Conservation (phyloP, 2,113 vertebrate genomes). For the Albula glossodonta region DNA sequence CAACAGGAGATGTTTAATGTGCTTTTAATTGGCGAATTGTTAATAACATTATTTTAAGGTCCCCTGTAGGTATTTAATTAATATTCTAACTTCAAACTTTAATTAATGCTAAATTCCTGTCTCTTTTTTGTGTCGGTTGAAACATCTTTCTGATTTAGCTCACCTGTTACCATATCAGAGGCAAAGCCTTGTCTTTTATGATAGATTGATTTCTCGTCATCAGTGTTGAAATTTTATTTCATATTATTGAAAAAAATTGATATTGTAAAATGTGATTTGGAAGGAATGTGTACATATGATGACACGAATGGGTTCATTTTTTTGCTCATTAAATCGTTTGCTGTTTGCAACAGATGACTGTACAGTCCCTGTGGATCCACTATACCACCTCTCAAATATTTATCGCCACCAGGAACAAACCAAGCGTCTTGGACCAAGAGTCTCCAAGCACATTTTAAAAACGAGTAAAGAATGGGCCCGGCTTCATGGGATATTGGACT, state of each 20-base stretch:
- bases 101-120: too few relatives aligned
- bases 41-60: too few relatives aligned
- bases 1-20: too few relatives aligned
- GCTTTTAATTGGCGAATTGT: too few relatives aligned
- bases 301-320: not conserved
- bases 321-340: not conserved
- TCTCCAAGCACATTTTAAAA: not conserved
- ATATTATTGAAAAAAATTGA: not conserved
- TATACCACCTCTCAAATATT: not conserved
- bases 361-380: not conserved
- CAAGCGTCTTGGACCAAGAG: not conserved
- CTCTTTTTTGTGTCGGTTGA: too few relatives aligned
- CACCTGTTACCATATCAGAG: conserved; percentile 6
- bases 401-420: not conserved
- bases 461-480: not conserved
- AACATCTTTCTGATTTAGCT: too few relatives aligned
- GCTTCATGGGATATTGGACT: not conserved
- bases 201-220: not conserved
- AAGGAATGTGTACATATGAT: not conserved
- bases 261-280: not conserved
- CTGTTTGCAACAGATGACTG: not conserved
- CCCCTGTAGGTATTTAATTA: too few relatives aligned
- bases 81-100: too few relatives aligned
- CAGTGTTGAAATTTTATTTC: not conserved
- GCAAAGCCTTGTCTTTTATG: not conserved